Evolutionary conservation across 2,797 vertebrate genomes (phyloP).

Genomic region (Pachyuromys duprasi): DNA sequence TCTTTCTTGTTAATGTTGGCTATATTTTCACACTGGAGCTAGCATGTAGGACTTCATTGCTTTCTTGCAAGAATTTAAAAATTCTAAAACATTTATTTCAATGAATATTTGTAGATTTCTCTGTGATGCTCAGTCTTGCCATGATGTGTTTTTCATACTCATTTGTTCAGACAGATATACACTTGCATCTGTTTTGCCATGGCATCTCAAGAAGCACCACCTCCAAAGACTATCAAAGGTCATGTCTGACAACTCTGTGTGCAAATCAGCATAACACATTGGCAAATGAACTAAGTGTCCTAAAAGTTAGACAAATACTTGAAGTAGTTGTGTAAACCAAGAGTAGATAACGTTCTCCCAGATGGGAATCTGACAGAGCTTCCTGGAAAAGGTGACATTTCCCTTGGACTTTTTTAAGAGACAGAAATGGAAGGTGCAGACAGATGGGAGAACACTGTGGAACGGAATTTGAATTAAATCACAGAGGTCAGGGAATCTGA

Average conservation of each 20-base stretch:
- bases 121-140: slow-evolving; percentile 9
- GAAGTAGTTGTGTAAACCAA: slow-evolving; percentile 14
- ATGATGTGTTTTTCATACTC: neutral
- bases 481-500: neutral
- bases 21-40: neutral
- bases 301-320: neutral
- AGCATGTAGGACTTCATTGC: neutral
- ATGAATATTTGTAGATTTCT: neutral
- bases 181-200: neutral
- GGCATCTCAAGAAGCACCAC: neutral
- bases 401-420: neutral
- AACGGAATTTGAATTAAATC: neutral
- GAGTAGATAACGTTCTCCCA: slow-evolving; percentile 1
- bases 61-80: neutral
- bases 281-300: neutral
- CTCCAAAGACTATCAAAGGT: neutral
- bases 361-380: neutral
- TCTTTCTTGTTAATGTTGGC: neutral
- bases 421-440: neutral
- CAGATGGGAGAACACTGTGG: neutral
- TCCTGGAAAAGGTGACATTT: slow-evolving; percentile 32
- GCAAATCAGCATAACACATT: neutral
- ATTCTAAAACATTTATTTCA: neutral
- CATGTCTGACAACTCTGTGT: neutral
- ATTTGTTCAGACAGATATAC: neutral